Base-by-base conservation (phyloP, 1,140 invertebrate species). In the Monochamus saltuarius region DNA sequence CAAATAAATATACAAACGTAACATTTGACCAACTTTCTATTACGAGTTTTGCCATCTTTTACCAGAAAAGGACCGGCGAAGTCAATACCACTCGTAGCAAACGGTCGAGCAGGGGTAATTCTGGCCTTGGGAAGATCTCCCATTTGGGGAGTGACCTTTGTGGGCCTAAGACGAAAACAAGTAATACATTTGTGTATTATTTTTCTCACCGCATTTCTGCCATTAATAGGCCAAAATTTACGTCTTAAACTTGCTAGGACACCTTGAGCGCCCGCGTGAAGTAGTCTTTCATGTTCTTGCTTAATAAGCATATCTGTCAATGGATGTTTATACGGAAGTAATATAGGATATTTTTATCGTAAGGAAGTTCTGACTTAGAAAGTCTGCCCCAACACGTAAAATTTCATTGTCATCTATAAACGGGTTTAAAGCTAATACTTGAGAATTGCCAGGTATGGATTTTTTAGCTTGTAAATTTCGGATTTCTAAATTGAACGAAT, bases 1-100 rank as follows among this genome's bases (percentile, higher is more conserved):
- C 76, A 78, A 0, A 72, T 72, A 38, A 78, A 78, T 7, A 82
- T 8, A 1, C 65, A 72, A 1, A 74, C 64, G 43, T 73, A 79
- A 29, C 22, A 29, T 29, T 29, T 29, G 22, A 29, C 22, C 6
- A 29, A 29, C 22, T 6, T 29, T 29, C 7, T 59, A 38, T 39
- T 29, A 4, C 56, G 37, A 16, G 29, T 13, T 14, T 10, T 29
- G 10, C 16, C 11, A 13, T 53, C 52, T 39, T 54, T 56, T 10
- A 66, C 46, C 16, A 57, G 7, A 3, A 80, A 61, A 0, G 72
- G 75, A 2, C 74, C 76, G 0, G 66, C 69, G 17, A 69, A 76
- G 61, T 78, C 76, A 0, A 76, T 52, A 0, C 74, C 74, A 8
- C 52, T 55, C n/a, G 62, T 47, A 8, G 34, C 13, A 38, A 77